Conservation (phyloP, 1,140 invertebrate species). For the Chelonus insularis region DNA sequence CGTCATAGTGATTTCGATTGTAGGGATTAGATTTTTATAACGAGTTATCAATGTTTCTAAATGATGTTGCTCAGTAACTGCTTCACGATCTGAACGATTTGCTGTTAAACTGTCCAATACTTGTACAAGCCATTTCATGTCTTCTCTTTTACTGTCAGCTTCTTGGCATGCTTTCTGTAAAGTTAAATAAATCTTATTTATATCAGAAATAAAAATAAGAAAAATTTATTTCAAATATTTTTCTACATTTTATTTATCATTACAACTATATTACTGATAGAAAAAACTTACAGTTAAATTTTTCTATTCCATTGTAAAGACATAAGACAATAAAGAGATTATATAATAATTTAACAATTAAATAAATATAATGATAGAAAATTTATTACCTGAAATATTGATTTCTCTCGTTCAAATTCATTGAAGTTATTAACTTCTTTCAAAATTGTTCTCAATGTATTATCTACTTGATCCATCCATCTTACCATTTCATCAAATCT, state of each 20-base stretch:
- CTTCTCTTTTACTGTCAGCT: conserved; percentile 85
- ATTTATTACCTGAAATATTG: conserved; percentile 79
- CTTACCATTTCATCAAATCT: conserved; percentile 80
- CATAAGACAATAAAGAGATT: conserved; percentile 26
- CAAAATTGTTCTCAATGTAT: conserved; percentile 78
- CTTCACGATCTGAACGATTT: conserved; percentile 79
- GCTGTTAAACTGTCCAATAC: conserved; percentile 83
- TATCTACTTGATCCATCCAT: conserved; percentile 91
- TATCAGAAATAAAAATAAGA: neutral
- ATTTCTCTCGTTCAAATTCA: conserved; percentile 87
- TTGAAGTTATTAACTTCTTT: conserved; percentile 81
- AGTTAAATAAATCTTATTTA: neutral
- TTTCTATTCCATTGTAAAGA: conserved; percentile 38
- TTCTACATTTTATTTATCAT: too few relatives aligned
- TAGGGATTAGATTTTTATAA: conserved; percentile 89
- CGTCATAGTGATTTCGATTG: conserved; percentile 88
- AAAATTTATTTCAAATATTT: neutral
- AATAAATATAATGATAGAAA: conserved; percentile 15
- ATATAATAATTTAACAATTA: neutral
- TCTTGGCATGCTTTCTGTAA: conserved; percentile 82
- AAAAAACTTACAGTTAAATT: conserved; percentile 46
- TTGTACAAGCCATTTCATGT: conserved; percentile 93
- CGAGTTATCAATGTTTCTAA: conserved; percentile 81
- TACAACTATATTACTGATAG: too few relatives aligned
- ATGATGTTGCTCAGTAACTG: conserved; percentile 74